phyloP scores from a whole-genome alignment of 2,888 invertebrate species.

The Rotaria magnacalcarata region DNA sequence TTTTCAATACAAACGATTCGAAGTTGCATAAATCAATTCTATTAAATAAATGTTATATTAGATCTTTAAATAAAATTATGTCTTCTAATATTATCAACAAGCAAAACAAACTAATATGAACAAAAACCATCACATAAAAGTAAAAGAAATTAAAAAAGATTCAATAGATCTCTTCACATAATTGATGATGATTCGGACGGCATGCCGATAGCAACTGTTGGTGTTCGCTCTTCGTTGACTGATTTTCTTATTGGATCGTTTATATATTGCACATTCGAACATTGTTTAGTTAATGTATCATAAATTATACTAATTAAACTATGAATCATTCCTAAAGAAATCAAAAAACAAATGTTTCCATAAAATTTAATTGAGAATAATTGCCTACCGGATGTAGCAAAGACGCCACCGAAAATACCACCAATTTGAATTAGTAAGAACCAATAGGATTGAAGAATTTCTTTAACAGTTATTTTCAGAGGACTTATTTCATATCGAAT shows the following conservation, averaged over 20 bases:
- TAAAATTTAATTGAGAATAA: too few species aligned
- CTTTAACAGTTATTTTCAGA: slow-evolving; percentile 67
- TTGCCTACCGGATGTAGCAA: slow-evolving; percentile 65
- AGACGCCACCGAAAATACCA: slow-evolving; percentile 85
- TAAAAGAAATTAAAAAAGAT: not conserved
- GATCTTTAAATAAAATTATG: not conserved
- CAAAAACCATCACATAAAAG: not conserved
- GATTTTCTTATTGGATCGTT: not conserved
- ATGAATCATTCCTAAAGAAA: slow-evolving; percentile 31
- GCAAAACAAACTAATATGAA: not conserved
- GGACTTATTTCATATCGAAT: slow-evolving; percentile 91
- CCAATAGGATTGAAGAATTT: slow-evolving; percentile 55
- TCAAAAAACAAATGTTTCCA: not conserved
- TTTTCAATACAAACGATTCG: not conserved
- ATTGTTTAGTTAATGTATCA: not conserved
- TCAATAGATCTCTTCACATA: not conserved
- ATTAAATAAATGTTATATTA: not conserved
- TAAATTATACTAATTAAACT: slow-evolving; percentile 19
- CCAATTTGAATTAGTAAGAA: slow-evolving; percentile 81
- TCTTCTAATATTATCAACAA: not conserved
- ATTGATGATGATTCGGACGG: slow-evolving; percentile 4
- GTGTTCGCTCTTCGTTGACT: not conserved
- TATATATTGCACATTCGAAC: not conserved
- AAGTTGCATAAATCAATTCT: not conserved
- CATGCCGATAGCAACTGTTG: not conserved